Conservation (phyloP, 1,140 invertebrate genomes). For the Chelonus insularis region DNA sequence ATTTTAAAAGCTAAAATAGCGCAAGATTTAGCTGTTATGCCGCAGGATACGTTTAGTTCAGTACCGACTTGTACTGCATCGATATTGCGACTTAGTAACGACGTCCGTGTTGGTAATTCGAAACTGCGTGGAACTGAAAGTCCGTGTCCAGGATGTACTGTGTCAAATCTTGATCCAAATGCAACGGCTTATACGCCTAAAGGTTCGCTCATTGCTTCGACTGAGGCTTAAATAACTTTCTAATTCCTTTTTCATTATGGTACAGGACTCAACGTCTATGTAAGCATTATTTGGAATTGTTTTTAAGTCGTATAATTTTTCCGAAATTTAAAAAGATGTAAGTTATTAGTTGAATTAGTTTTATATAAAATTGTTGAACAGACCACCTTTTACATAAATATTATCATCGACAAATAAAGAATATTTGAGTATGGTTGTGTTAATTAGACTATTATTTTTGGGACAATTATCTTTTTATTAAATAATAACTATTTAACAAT, state of each 20-base stretch:
- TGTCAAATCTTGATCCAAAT: slow-evolving; percentile 85
- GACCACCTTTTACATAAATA: not conserved
- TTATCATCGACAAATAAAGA: not conserved
- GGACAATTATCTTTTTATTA: no score
- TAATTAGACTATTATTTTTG: not conserved
- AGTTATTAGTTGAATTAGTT: not conserved
- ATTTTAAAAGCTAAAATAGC: slow-evolving; percentile 88
- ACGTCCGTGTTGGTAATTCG: slow-evolving; percentile 50
- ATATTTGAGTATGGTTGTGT: not conserved
- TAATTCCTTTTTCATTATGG: not conserved
- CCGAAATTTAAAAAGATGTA: no score
- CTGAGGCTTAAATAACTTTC: slow-evolving; percentile 58
- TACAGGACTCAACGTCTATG: slow-evolving; percentile 4
- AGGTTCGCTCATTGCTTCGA: slow-evolving; percentile 63
- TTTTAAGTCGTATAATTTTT: no score
- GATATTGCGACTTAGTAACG: slow-evolving; percentile 64
- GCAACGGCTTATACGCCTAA: slow-evolving; percentile 90
- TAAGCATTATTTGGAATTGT: slow-evolving; percentile 4
- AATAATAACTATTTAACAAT: no score
- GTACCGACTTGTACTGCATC: slow-evolving; percentile 60
- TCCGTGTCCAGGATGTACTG: slow-evolving; percentile 56
- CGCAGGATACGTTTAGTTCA: slow-evolving; percentile 68
- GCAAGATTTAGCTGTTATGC: slow-evolving; percentile 90
- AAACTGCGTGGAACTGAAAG: slow-evolving; percentile 56
- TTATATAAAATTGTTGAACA: not conserved